Conservation (phyloP, 92 coral and sea anemone species). For the Pocillopora meandrina region DNA sequence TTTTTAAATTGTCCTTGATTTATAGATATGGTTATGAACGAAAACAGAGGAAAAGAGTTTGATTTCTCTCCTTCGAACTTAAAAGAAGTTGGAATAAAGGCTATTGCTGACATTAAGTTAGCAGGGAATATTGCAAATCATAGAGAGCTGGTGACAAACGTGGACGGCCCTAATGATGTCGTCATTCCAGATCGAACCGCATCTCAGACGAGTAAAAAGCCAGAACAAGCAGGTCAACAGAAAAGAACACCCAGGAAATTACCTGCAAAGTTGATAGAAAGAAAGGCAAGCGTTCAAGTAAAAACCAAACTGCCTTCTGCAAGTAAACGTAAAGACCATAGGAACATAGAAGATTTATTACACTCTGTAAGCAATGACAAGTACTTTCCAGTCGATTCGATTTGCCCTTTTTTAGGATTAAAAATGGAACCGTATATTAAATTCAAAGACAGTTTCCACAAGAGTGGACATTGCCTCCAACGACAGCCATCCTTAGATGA, state of each 20-base stretch:
- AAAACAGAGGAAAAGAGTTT: constrained; percentile 2
- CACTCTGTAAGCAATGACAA: neutral
- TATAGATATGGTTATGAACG: neutral
- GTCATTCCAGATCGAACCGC: neutral
- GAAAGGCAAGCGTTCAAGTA: neutral
- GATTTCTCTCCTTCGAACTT: neutral
- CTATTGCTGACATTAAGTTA: neutral
- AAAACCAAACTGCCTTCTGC: neutral
- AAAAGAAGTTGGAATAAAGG: neutral
- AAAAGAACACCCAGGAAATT: neutral
- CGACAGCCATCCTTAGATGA: constrained; percentile 43
- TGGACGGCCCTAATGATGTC: neutral
- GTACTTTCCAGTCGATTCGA: constrained; percentile 46
- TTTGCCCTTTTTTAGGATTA: constrained; percentile 51
- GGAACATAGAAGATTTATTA: neutral
- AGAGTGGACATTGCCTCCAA: constrained; percentile 19
- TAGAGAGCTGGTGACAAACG: neutral
- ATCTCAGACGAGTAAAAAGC: neutral
- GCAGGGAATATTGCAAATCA: neutral
- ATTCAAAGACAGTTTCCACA: neutral
- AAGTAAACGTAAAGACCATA: neutral
- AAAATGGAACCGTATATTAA: constrained; percentile 39
- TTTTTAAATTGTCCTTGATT: neutral
- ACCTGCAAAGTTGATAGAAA: neutral
- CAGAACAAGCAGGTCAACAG: neutral